These are phyloP conservation scores for Dorcus parallelipipedus DNA, from an alignment of 2,888 invertebrate species.

Conservation along the genomic window DNA sequence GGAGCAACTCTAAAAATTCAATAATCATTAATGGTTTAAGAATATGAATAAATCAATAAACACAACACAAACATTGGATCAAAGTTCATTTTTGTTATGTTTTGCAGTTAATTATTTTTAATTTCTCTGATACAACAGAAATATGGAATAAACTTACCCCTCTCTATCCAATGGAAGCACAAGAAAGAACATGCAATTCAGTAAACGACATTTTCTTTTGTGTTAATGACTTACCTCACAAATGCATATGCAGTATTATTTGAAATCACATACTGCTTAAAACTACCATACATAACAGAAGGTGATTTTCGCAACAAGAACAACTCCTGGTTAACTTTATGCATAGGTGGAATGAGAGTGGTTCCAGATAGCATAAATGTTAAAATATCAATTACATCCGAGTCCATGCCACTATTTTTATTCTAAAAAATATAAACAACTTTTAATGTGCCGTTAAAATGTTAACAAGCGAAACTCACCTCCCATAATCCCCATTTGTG, in stretches of 20 bases:
- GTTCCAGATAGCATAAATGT: constrained; percentile 77
- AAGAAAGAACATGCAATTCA: neutral
- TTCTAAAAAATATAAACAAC: constrained; percentile 11
- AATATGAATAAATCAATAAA: neutral
- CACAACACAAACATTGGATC: too few species aligned
- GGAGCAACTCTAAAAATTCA: constrained; percentile 59
- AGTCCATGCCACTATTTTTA: constrained; percentile 13
- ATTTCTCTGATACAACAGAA: neutral
- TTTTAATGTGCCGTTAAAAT: neutral
- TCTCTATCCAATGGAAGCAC: neutral
- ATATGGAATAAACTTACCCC: constrained; percentile 3
- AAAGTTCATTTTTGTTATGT: neutral
- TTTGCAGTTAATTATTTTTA: neutral
- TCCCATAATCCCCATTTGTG: constrained; percentile 54
- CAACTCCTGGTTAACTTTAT: constrained; percentile 42
- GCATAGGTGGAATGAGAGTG: constrained; percentile 47
- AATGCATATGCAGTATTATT: constrained; percentile 61
- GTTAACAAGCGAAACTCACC: constrained; percentile 35
- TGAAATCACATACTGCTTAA: constrained; percentile 47
- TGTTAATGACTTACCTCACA: constrained; percentile 57
- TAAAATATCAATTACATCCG: constrained; percentile 60
- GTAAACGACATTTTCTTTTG: neutral
- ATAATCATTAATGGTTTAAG: neutral
- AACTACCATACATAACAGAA: constrained; percentile 64
- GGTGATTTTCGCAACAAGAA: constrained; percentile 51